Base-by-base conservation (phyloP, 2,888 invertebrate genomes). In the Branchellion lobata region DNA sequence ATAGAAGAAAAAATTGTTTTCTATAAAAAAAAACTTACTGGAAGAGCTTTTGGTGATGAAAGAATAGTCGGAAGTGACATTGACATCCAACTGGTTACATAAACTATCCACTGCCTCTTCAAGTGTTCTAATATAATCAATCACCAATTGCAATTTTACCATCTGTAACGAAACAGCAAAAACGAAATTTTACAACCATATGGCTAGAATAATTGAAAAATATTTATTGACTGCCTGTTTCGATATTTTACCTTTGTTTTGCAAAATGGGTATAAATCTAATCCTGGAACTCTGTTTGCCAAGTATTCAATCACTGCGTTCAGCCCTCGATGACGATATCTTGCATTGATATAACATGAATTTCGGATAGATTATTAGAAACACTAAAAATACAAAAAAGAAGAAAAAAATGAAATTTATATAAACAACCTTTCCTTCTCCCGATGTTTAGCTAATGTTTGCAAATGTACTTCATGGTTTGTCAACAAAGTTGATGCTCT, bases 311-410 rank as follows among this genome's bases (percentile, higher is more conserved):
- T 84, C 2, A 84, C 84, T 78, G 86, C 84, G 81, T 86, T 86
- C 80, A 86, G 80, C 3, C 85, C 85, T 76, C 85, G 86, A 79
- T 86, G 86, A 8, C 86, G 81, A 21, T 84, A 84, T 74, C 86
- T 57, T 57, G 5, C 21, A 14, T 57, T 57, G n/a, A 57, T 57
- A 57, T 24, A 24, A n/a, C 8, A 8, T 57, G 3, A 18, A 24
- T 57, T 5, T 57, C 21, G 5, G 3, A 24, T 5, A 57, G 61
- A n/a, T 40, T 40, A 40, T 40, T 40, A 40, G 40, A 57, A 57
- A 57, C n/a, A 5, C 24, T 57, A 57, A 3, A 14, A 24, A 57
- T 57, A 3, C 21, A 5, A 57, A n/a, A 14, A 57, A 57, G 24
- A 57, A 18, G 11, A 24, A 18, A 18, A 57, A 57, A 3, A 57